Conservation (phyloP, 2,113 vertebrate genomes). For the Ramphastos sulfuratus region DNA sequence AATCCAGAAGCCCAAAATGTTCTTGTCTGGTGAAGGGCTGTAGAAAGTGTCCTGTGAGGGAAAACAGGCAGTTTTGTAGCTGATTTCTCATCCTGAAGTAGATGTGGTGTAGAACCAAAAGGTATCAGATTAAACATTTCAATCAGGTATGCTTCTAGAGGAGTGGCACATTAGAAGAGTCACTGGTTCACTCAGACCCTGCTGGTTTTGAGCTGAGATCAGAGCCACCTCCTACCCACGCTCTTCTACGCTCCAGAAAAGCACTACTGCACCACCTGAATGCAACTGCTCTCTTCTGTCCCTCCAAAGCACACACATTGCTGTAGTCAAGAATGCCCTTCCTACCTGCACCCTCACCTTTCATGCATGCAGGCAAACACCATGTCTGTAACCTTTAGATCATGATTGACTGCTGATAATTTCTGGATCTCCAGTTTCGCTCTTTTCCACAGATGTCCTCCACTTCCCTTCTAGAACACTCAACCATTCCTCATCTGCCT, state of each 20-base stretch:
- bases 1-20: not conserved
- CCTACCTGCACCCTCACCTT: accelerated
- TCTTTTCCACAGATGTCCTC: not conserved
- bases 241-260: not conserved
- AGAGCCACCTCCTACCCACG: not conserved
- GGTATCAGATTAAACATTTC: not conserved
- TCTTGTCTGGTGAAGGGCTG: not conserved
- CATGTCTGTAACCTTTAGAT: not conserved
- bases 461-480: not conserved
- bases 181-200: not conserved
- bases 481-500: not conserved
- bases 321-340: not conserved
- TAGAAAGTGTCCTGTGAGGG: not conserved
- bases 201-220: not conserved
- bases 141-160: not conserved
- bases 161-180: accelerated
- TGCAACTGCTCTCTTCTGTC: not conserved
- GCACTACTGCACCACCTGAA: not conserved
- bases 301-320: not conserved
- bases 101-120: not conserved
- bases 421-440: not conserved
- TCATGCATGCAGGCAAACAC: not conserved
- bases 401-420: not conserved
- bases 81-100: not conserved
- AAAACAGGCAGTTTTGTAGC: not conserved